Percentiles rank a stretch among this genome's conserved stretches.
These are phyloP conservation scores for Chymomyza caudatula DNA, from an alignment of 2,888 invertebrate species.

Conservation along the genomic window DNA sequence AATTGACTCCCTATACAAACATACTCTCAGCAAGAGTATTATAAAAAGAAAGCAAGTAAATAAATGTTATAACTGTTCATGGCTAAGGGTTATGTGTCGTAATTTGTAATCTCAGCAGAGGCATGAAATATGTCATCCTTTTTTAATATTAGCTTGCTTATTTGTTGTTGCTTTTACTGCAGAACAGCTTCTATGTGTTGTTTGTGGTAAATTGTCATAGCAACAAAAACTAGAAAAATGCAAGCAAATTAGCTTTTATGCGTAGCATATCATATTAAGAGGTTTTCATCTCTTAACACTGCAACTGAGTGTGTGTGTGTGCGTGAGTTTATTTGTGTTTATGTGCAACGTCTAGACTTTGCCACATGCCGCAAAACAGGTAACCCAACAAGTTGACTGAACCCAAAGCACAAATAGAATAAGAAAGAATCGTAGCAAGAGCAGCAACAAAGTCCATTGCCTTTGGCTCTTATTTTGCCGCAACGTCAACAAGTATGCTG, in stretches of 20 bases:
- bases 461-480: conserved; percentile 1
- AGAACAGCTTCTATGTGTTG: neutral
- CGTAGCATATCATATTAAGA: conserved; percentile 54
- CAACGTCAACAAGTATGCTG: conserved; percentile 39
- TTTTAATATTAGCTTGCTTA: conserved; percentile 52
- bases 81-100: conserved; percentile 58
- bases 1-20: too few relatives aligned
- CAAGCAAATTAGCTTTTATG: conserved; percentile 28
- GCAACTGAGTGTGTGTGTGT: conserved; percentile 10
- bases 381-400: conserved; percentile 57
- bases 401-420: conserved; percentile 44
- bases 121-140: conserved; percentile 61
- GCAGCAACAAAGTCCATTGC: conserved; percentile 10
- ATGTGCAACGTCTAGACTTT: conserved; percentile 49
- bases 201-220: neutral
- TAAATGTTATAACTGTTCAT: too few relatives aligned
- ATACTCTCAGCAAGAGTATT: too few relatives aligned
- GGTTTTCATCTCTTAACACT: conserved; percentile 13
- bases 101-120: conserved; percentile 57
- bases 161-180: too few relatives aligned
- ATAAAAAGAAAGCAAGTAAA: too few relatives aligned
- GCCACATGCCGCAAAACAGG: conserved; percentile 34
- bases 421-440: conserved; percentile 5
- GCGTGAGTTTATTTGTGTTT: conserved; percentile 4
- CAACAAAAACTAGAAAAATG: too few relatives aligned